Conservation (phyloP, 2,113 vertebrate genomes). For the Cyprinodon brontotheroides region DNA sequence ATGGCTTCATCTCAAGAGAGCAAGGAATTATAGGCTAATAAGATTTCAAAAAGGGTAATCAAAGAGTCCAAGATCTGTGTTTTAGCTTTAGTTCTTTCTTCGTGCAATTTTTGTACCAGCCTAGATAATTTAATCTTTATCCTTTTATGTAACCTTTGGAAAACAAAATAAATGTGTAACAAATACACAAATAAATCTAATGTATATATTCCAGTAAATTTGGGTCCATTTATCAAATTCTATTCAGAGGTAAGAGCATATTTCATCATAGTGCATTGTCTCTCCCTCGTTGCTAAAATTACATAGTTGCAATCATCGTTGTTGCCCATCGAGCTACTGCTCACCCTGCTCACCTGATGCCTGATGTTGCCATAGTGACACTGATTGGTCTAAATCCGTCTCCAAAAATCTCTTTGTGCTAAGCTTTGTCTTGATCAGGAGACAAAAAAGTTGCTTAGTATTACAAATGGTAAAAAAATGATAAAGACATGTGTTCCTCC, state of each 20-base stretch:
- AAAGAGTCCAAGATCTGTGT: background rate
- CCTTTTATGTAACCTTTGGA: background rate
- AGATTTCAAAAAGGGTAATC: background rate
- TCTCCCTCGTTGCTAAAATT: constrained; percentile 54
- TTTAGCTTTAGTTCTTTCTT: background rate
- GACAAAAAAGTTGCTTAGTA: constrained; percentile 31
- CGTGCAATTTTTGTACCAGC: background rate
- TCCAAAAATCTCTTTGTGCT: constrained; percentile 50
- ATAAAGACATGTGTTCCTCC: constrained; percentile 13
- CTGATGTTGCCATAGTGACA: constrained; percentile 73
- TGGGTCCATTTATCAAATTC: constrained; percentile 34
- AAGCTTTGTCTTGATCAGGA: constrained; percentile 36
- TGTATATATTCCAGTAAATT: constrained; percentile 38
- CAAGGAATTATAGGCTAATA: background rate
- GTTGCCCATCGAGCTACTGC: constrained; percentile 34
- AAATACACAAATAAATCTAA: constrained; percentile 13
- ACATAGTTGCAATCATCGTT: constrained; percentile 32
- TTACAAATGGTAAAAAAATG: background rate
- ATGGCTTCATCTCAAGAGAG: background rate
- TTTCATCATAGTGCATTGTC: constrained; percentile 24
- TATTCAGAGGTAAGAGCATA: constrained; percentile 38
- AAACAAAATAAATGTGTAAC: background rate
- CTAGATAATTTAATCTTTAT: background rate
- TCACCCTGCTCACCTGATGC: constrained; percentile 69
- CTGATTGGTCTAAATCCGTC: constrained; percentile 67